phyloP scores from a whole-genome alignment of 2,797 vertebrate genomes.

The Artibeus lituratus region DNA sequence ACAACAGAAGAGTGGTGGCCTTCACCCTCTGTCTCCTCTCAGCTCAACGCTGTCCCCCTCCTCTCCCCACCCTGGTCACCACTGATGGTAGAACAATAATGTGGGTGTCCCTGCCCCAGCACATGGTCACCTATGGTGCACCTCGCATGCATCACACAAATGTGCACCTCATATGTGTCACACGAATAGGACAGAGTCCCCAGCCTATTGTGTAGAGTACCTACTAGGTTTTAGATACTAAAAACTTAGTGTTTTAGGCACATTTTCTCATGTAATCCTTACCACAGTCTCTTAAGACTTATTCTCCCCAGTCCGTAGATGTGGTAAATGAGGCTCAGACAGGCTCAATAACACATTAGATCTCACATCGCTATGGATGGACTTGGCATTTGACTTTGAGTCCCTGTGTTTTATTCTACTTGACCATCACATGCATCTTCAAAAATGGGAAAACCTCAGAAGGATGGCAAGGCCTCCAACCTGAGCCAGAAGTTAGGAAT shows the following conservation, averaged over 20 bases:
- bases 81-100: rapidly evolving
- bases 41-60: rapidly evolving
- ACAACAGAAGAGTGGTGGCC: background rate
- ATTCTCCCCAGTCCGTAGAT: background rate
- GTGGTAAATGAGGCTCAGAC: background rate
- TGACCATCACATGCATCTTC: background rate
- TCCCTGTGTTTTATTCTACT: background rate
- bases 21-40: background rate
- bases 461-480: no score
- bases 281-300: rapidly evolving
- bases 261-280: background rate
- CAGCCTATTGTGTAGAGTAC: background rate
- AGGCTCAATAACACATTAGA: rapidly evolving
- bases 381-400: background rate
- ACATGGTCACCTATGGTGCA: rapidly evolving
- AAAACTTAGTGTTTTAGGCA: background rate
- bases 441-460: background rate
- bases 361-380: background rate
- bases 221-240: background rate
- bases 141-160: background rate
- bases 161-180: background rate
- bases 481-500: background rate
- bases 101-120: rapidly evolving
- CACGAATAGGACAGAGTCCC: background rate
- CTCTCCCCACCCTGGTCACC: rapidly evolving